A percentile compares a stretch with the other conserved stretches of the same genome.
These are phyloP conservation scores for Distichodus sexfasciatus DNA, from an alignment of 2,797 vertebrate genomes.

Conservation along the genomic window DNA sequence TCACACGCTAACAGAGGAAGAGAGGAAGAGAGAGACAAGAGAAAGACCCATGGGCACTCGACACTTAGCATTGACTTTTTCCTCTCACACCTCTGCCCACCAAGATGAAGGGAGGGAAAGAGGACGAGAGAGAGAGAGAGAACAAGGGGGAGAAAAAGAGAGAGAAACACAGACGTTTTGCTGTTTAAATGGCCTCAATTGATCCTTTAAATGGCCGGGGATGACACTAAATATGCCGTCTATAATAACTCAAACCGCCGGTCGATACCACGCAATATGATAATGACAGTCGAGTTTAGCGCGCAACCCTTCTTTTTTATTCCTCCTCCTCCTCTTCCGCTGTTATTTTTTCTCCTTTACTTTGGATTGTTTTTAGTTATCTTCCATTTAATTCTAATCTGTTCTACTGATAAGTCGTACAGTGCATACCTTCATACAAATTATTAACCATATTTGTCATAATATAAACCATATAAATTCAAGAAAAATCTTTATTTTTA, in stretches of 20 bases:
- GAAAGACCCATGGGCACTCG: conserved; percentile 8
- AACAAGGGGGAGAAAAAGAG: background rate
- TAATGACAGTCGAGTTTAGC: conserved; percentile 30
- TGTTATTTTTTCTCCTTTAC: background rate
- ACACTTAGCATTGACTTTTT: conserved; percentile 37
- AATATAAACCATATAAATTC: too few relatives aligned
- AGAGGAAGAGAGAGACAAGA: background rate
- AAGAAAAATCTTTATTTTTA: too few relatives aligned
- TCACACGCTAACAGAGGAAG: background rate
- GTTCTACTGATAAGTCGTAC: too few relatives aligned
- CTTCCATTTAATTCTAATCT: background rate
- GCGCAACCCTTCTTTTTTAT: background rate
- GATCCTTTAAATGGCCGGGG: conserved; percentile 50
- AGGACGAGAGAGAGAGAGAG: conserved; percentile 11
- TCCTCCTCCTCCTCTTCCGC: background rate
- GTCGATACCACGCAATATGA: conserved; percentile 47
- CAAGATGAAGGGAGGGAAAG: conserved; percentile 20
- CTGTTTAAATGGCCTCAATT: conserved; percentile 41
- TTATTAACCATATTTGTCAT: too few relatives aligned
- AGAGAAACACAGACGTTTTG: conserved; percentile 47
- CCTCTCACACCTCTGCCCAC: conserved; percentile 16
- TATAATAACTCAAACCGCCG: conserved; percentile 55
- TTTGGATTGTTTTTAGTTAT: background rate
- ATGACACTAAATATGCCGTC: conserved; percentile 53
- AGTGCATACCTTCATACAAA: too few relatives aligned